A percentile compares a stretch with the other conserved stretches of the same genome.
Conservation (phyloP, 1,140 invertebrate genomes). For the Babylonia areolata region DNA sequence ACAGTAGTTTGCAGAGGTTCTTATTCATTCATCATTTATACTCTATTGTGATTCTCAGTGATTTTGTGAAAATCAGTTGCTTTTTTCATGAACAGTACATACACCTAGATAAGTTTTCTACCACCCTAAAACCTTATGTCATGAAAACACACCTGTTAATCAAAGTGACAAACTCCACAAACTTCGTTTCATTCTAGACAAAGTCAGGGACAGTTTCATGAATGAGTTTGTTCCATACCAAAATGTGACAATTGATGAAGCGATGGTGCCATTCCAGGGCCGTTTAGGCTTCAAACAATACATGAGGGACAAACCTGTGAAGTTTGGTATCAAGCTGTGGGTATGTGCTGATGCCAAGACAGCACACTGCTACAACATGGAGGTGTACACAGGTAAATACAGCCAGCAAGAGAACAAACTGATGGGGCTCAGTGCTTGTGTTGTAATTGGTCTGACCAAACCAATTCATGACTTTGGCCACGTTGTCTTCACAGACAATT, state of each 20-base stretch:
- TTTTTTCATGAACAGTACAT: too few species aligned
- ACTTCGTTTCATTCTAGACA: background rate
- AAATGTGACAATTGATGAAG: conserved; percentile 15
- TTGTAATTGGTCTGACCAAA: conserved; percentile 66
- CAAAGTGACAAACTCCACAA: conserved; percentile 6
- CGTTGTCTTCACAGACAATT: conserved; percentile 76
- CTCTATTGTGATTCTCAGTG: too few species aligned
- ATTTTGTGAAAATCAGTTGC: too few species aligned
- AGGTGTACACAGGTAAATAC: conserved; percentile 44
- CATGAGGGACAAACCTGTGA: conserved; percentile 46
- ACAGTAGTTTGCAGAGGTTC: too few species aligned
- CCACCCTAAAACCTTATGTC: too few species aligned
- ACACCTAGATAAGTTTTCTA: too few species aligned
- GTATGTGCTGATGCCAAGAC: conserved; percentile 38
- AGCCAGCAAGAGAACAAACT: conserved; percentile 26
- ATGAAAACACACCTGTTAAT: background rate
- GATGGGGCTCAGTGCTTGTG: conserved; percentile 64
- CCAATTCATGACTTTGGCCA: conserved; percentile 70
- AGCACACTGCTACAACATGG: conserved; percentile 43
- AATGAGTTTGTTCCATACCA: background rate
- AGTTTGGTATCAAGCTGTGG: conserved; percentile 54
- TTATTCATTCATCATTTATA: too few species aligned
- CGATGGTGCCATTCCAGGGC: conserved; percentile 38
- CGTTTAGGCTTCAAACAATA: conserved; percentile 49
- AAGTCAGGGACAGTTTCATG: background rate